Evolutionary conservation across 2,797 vertebrate genomes (phyloP).

Genomic region (Chromobotia macracanthus): DNA sequence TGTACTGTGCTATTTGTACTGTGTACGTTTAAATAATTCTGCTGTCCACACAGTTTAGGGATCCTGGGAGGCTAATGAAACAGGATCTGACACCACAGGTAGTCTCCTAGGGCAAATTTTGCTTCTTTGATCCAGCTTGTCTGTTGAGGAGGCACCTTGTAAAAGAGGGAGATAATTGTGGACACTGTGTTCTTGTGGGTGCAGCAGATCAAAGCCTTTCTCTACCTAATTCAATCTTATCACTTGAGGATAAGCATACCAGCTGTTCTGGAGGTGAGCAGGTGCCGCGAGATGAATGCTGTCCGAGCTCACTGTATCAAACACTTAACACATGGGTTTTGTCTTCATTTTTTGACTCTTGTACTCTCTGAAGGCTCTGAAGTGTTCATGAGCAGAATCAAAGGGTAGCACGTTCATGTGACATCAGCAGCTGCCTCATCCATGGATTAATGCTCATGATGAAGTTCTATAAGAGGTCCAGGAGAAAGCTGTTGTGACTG

Average conservation of each 20-base stretch:
- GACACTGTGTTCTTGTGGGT: slow-evolving; percentile 44
- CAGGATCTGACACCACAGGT: background rate
- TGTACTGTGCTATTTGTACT: background rate
- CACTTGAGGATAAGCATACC: slow-evolving; percentile 18
- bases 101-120: background rate
- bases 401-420: slow-evolving; percentile 59
- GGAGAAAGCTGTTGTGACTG: slow-evolving; percentile 51
- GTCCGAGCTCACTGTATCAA: background rate
- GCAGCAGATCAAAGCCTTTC: slow-evolving; percentile 22
- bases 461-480: slow-evolving; percentile 51
- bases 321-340: slow-evolving; percentile 1
- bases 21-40: background rate
- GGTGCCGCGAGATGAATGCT: slow-evolving; percentile 35
- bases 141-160: slow-evolving; percentile 50
- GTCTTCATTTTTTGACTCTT: slow-evolving; percentile 3
- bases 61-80: background rate
- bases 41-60: background rate
- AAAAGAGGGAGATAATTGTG: slow-evolving; percentile 22
- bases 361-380: background rate
- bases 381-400: slow-evolving; percentile 2
- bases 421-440: slow-evolving; percentile 52
- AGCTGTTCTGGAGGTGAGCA: slow-evolving; percentile 59
- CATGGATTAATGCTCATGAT: slow-evolving; percentile 58
- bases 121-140: slow-evolving; percentile 22
- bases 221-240: slow-evolving; percentile 7